Evolutionary conservation across 2,888 invertebrate species (phyloP), one percentile per base, ranked within the genome.

Genomic region (Apotomis capreana): DNA sequence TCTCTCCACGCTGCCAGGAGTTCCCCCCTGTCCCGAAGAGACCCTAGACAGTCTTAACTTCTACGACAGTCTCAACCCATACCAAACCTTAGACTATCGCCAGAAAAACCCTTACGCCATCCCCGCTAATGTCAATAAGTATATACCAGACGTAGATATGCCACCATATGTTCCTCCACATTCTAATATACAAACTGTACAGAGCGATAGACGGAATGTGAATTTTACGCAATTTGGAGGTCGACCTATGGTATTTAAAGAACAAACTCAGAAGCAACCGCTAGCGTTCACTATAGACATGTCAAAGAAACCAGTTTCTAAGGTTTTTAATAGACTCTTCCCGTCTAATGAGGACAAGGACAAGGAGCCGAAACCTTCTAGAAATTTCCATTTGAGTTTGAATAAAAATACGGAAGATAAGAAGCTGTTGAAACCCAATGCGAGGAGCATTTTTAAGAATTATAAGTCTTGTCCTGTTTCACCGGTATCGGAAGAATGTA

Each of bases 401-500:
- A 89, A 79, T 5, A 87, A 87, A 76, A 59, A 54, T 15, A 74
- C 78, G 5, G 87, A 84, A 3, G 89, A 91, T 2, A 92, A 92
- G 78, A 89, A 88, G 78, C 78, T 83, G 0, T 80, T 85, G 0
- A 93, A 93, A 77, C 86, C 91, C 0, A 90, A 87, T 46, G 84
- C 89, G 9, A 84, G 94, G 12, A 95, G 95, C 78, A 95, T 95
- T 69, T 91, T 95, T 61, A 95, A 95, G 77, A 95, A 95, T 78
- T 95, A 96, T 76, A 96, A 97, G 80, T 97, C 97, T 4, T 95
- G 97, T 77, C 97, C 97, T 0, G 96, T 97, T 0, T 97, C 97
- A 0, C 97, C 97, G 0, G 97, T 97, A 0, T 96, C 95, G 68
- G 97, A 97, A 82, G 97, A 97, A 81, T 94, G 95, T 52, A 95